These are phyloP conservation scores for Polypterus bichir DNA, from an alignment of 2,113 vertebrate species.

Conservation along the genomic window DNA sequence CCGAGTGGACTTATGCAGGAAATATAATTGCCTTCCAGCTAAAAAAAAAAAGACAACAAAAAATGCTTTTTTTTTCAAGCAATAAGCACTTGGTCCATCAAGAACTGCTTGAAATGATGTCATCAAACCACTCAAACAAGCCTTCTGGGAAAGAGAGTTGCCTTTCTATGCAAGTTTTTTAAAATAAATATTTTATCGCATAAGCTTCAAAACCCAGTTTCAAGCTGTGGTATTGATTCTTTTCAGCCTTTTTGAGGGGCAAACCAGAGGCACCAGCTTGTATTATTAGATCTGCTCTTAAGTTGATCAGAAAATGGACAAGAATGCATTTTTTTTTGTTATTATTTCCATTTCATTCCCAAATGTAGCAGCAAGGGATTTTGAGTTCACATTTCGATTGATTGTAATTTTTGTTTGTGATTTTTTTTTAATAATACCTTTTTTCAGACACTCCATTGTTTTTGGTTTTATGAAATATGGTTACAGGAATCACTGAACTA, in stretches of 20 bases:
- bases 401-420: too few species aligned
- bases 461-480: too few species aligned
- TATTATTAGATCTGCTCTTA: slow-evolving; percentile 8
- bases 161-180: slow-evolving; percentile 15
- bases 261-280: slow-evolving; percentile 14
- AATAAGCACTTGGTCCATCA: slow-evolving; percentile 8
- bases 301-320: slow-evolving; percentile 11
- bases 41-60: background rate
- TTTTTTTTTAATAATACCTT: too few species aligned
- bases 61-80: slow-evolving; percentile 4
- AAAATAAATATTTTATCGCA: slow-evolving; percentile 16
- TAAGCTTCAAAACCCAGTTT: slow-evolving; percentile 11
- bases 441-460: too few species aligned
- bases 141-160: slow-evolving; percentile 8
- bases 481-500: too few species aligned
- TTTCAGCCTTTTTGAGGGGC: slow-evolving; percentile 9
- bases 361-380: too few species aligned
- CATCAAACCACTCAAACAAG: slow-evolving; percentile 13
- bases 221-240: slow-evolving; percentile 17
- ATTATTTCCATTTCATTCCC: too few species aligned
- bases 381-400: too few species aligned
- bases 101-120: slow-evolving; percentile 11
- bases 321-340: background rate
- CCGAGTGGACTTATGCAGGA: background rate
- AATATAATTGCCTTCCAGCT: slow-evolving; percentile 10